Base-by-base conservation (phyloP, 2,888 invertebrate species). In the Hemaris fuciformis region DNA sequence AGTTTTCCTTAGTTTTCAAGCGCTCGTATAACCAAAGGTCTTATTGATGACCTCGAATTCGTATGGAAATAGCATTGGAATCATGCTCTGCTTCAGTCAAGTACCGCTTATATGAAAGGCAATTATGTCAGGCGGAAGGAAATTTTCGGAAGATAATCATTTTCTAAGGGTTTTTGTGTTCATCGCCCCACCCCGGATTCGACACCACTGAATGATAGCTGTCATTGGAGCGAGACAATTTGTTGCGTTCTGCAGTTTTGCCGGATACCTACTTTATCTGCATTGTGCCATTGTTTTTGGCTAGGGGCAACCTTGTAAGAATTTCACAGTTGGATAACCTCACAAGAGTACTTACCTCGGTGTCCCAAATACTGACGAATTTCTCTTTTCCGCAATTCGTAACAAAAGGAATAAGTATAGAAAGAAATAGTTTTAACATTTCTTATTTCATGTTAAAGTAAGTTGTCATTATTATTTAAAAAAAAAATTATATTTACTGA, bases 151-250 rank as follows among this genome's bases (percentile, higher is more conserved):
- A 64, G 66, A 69, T 18, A 64, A 60, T 63, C 68, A 74, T 71
- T 74, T 72, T 68, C 69, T 63, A 75, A 69, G 65, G 75, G 75
- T 76, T 81, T 77, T 79, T 64, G 70, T 75, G 82, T 77, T 82
- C 67, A 67, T 81, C 89, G 91, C 91, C 91, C 91, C 91, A 90
- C 90, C 91, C 90, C 87, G 80, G 81, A 76, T 73, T 78, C 76
- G 76, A 78, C 78, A 81, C 77, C 75, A 76, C 81, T 85, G 84
- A 86, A 82, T 84, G 83, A 82, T 83, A 82, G 77, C 82, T 85
- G 84, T 86, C 85, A 83, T 82, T 84, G 79, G 77, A 84, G 81
- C 82, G 80, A 83, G 80, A 84, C 84, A 81, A 81, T 83, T 84
- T 83, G 84, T 85, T 86, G 82, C 83, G 75, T 79, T 80, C 74